phyloP scores from a whole-genome alignment of 2,888 invertebrate species.

The Leptopilina syphax region DNA sequence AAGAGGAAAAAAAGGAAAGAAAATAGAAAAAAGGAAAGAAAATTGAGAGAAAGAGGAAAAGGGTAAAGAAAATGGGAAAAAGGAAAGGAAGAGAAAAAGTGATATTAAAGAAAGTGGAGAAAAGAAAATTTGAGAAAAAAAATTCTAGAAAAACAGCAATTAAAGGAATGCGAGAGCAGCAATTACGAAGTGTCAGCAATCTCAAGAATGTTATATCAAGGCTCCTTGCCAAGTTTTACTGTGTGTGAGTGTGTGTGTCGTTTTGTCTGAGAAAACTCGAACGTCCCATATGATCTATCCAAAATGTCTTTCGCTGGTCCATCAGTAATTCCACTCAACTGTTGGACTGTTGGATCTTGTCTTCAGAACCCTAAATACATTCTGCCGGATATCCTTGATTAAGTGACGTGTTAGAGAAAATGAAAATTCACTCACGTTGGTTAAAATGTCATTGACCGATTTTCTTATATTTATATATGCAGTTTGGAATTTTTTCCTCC shows the following conservation, averaged over 20 bases:
- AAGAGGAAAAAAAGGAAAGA: neutral
- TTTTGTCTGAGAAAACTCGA: slow-evolving; percentile 61
- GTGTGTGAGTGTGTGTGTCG: slow-evolving; percentile 64
- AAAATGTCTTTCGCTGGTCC: slow-evolving; percentile 18
- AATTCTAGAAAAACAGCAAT: slow-evolving; percentile 47
- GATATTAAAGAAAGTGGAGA: neutral
- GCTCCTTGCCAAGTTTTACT: slow-evolving; percentile 70
- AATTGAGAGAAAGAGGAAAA: neutral
- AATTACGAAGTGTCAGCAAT: slow-evolving; percentile 71
- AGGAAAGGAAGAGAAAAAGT: neutral
- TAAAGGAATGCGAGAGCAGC: slow-evolving; percentile 64
- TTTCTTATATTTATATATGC: neutral
- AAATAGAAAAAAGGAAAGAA: neutral
- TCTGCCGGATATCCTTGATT: slow-evolving; percentile 31
- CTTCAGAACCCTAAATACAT: slow-evolving; percentile 12
- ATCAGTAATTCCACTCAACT: slow-evolving; percentile 33
- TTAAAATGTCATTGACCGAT: slow-evolving; percentile 30
- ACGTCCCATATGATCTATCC: slow-evolving; percentile 51
- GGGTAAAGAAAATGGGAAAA: neutral
- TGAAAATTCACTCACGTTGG: slow-evolving; percentile 12
- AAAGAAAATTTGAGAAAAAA: neutral
- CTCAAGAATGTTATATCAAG: slow-evolving; percentile 65
- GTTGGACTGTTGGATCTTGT: slow-evolving; percentile 35
- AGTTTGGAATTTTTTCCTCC: neutral
- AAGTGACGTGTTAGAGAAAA: slow-evolving; percentile 3